Evolutionary conservation across 1,140 invertebrate genomes (phyloP), one percentile per base, ranked within the genome.

Genomic region (Lutraria rhynchaena): DNA sequence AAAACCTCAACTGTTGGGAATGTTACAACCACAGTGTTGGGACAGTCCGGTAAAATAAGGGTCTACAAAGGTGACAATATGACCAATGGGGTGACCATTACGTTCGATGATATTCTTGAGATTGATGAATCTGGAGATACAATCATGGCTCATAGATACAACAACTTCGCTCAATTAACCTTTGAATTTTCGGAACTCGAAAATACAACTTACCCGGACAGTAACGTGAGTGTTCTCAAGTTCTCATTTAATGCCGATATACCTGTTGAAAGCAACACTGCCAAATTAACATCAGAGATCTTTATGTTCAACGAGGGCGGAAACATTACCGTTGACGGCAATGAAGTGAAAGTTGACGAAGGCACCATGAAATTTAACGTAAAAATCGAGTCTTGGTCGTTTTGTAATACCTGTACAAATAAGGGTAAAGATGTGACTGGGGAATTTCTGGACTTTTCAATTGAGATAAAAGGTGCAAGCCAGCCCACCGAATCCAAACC

Each of bases 301-400:
- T 81, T 63, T 33, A 61, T 73, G 13, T 81, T 81, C 46, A 71
- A 55, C 0, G 0, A 55, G 13, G 57, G 44, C 24, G 78, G 69
- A 27, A 81, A 81, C 29, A 81, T 81, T 11, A 81, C 69, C 0
- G 78, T 81, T 7, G 69, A 53, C 49, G 70, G 70, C 15, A 19
- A 74, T 15, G 53, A 63, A 7, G n/a, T 27, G 1, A 58, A 37
- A 0, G 78, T 81, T 9, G 29, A 35, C 2, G 19, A 9, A 1
- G 78, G 78, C 5, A 46, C 44, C 15, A 55, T 81, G 69, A 81
- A 81, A 33, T 81, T 81, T 46, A 74, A 81, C 33, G 51, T 69
- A 9, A 33, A 74, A 33, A 81, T 81, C 2, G 33, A 74, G 13
- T 24, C 31, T 2, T 81, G 78, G 78, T 22, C 78, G 22, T 81